These are phyloP conservation scores for Octopus sinensis DNA, from an alignment of 1,140 invertebrate species.

Conservation along the genomic window DNA sequence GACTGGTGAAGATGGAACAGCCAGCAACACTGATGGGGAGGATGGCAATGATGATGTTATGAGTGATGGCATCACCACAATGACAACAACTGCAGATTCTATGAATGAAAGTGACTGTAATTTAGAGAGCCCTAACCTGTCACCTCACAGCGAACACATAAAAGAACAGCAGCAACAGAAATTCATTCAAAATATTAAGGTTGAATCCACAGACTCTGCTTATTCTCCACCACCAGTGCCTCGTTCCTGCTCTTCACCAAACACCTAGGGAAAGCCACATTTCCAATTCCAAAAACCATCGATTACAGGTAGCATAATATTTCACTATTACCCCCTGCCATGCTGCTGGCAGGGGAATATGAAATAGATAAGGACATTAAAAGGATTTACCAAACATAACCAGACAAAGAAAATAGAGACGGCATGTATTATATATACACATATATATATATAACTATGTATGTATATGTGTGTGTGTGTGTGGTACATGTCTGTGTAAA, in stretches of 20 bases:
- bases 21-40: conserved; percentile 15
- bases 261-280: neutral
- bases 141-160: conserved; percentile 5
- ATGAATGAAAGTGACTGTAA: conserved; percentile 14
- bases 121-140: conserved; percentile 13
- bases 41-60: conserved; percentile 12
- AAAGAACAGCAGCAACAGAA: neutral
- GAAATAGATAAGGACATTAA: neutral
- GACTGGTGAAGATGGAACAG: conserved; percentile 13
- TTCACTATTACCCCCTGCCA: neutral
- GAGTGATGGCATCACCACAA: conserved; percentile 9
- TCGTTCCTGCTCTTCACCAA: neutral
- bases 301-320: neutral
- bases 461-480: no score
- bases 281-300: neutral
- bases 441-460: neutral
- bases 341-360: neutral
- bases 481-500: no score
- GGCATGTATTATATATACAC: neutral
- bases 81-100: conserved; percentile 8
- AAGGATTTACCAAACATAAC: neutral
- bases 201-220: conserved; percentile 9
- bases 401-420: neutral
- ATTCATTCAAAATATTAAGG: neutral
- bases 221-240: conserved; percentile 10